Conservation (phyloP, 2,888 invertebrate species). For the Lottia gigantea region DNA sequence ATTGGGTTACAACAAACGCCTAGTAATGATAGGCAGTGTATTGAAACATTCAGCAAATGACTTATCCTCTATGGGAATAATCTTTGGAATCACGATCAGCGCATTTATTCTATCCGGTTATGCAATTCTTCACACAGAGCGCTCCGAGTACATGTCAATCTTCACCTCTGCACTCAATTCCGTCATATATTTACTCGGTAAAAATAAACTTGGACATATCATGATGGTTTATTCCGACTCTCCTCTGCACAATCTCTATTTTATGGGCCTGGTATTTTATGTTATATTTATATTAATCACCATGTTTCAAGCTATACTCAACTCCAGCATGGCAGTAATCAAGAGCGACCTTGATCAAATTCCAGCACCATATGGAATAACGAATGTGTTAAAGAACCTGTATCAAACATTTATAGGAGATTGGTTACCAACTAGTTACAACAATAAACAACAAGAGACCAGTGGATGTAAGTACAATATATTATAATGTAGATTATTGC, state of each 20-base stretch:
- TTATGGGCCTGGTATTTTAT: conserved; percentile 44
- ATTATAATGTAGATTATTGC: no score
- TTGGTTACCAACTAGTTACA: conserved; percentile 23
- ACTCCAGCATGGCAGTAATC: conserved; percentile 44
- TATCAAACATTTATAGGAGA: conserved; percentile 24
- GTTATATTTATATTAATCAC: conserved; percentile 49
- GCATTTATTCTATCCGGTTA: conserved; percentile 62
- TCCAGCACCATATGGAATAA: conserved; percentile 27
- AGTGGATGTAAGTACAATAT: no score
- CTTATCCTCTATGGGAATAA: conserved; percentile 66
- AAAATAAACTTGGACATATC: conserved; percentile 42
- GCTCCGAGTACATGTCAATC: conserved; percentile 59
- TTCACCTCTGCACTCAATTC: conserved; percentile 64
- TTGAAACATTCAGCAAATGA: conserved; percentile 64
- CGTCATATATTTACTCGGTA: conserved; percentile 59
- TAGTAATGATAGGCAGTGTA: conserved; percentile 69
- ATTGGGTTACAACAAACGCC: conserved; percentile 70
- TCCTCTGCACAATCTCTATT: conserved; percentile 45
- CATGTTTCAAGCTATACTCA: conserved; percentile 49
- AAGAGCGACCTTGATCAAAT: conserved; percentile 30
- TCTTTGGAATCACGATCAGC: conserved; percentile 65
- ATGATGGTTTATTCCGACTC: conserved; percentile 26
- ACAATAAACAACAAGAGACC: not conserved
- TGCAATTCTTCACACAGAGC: conserved; percentile 56
- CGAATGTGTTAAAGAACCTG: conserved; percentile 24